Conservation (phyloP, 2,797 vertebrate species). For the Pangasius mekongensis region DNA sequence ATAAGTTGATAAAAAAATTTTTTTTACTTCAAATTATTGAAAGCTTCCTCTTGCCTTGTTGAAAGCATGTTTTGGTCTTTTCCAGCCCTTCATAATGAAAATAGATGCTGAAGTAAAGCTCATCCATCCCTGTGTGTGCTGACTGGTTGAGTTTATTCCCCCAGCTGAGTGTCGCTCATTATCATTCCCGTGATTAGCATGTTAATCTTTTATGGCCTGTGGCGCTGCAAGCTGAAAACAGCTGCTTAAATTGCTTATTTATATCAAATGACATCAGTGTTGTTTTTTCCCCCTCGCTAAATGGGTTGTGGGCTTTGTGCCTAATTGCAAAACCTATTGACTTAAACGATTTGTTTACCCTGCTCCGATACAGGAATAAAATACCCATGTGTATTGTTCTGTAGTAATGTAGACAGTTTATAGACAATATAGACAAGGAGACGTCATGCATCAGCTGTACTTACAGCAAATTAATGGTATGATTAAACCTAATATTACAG, state of each 20-base stretch:
- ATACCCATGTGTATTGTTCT: constrained; percentile 51
- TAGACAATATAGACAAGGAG: constrained; percentile 14
- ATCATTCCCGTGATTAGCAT: constrained; percentile 85
- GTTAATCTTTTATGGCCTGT: constrained; percentile 80
- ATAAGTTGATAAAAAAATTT: background rate
- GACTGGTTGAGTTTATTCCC: constrained; percentile 76
- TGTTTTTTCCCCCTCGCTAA: constrained; percentile 65
- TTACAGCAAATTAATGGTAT: background rate
- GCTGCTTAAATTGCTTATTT: constrained; percentile 82
- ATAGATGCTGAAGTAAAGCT: constrained; percentile 67
- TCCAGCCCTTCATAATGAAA: constrained; percentile 56
- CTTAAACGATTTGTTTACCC: constrained; percentile 59
- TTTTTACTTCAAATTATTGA: background rate
- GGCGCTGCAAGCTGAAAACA: constrained; percentile 75
- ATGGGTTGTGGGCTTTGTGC: constrained; percentile 66
- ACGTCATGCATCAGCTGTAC: background rate
- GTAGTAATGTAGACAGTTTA: constrained; percentile 17
- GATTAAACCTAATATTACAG: background rate
- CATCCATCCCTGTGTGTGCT: constrained; percentile 71
- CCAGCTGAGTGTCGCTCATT: constrained; percentile 78
- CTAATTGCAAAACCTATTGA: constrained; percentile 77
- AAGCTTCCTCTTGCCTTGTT: background rate
- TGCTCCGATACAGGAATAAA: constrained; percentile 64
- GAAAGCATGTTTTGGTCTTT: background rate
- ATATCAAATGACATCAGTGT: constrained; percentile 78